Conservation (phyloP, 2,888 invertebrate genomes). For the Galerucella pusilla region DNA sequence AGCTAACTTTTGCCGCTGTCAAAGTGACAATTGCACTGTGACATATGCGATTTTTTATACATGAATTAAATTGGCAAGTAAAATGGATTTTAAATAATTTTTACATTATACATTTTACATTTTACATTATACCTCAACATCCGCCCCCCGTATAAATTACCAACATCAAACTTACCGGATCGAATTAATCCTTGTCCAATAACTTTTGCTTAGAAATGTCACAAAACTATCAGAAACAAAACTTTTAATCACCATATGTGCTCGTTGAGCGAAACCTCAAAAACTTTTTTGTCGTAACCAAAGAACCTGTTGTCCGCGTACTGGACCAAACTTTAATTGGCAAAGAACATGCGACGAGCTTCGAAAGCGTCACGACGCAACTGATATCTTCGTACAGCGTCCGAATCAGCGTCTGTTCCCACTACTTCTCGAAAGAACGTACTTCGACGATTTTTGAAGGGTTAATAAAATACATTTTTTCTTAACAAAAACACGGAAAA, state of each 20-base stretch:
- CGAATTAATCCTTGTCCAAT: conserved; percentile 3
- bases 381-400: conserved; percentile 33
- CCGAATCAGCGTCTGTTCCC: conserved; percentile 26
- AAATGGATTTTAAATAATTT: too few relatives aligned
- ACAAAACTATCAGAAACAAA: neutral
- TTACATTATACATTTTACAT: too few relatives aligned
- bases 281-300: conserved; percentile 1
- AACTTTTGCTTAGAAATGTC: neutral
- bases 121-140: too few relatives aligned
- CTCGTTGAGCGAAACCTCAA: neutral
- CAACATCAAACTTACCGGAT: conserved; percentile 24
- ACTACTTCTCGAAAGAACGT: conserved; percentile 16
- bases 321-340: conserved; percentile 13
- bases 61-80: too few relatives aligned
- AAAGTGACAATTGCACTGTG: too few relatives aligned
- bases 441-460: neutral
- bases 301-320: conserved; percentile 28
- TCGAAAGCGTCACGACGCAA: conserved; percentile 30
- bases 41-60: too few relatives aligned
- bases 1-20: too few relatives aligned
- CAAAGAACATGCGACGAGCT: conserved; percentile 19
- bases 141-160: neutral
- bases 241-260: conserved; percentile 22
- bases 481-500: too few relatives aligned
- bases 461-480: neutral